These are phyloP conservation scores for Ochropacha duplaris DNA, from an alignment of 2,888 invertebrate genomes.

Conservation along the genomic window DNA sequence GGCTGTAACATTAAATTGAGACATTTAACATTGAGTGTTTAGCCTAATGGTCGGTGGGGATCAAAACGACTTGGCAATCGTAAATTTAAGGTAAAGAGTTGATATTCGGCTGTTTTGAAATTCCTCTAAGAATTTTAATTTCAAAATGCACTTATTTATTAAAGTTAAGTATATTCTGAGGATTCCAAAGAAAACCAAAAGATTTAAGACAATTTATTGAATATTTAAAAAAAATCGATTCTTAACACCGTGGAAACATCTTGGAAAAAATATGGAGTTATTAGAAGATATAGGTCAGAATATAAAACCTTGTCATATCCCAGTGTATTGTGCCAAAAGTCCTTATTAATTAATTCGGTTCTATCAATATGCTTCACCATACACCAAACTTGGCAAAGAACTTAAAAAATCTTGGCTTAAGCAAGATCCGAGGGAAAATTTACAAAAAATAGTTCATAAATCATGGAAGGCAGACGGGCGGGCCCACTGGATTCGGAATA, in stretches of 20 bases:
- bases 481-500: slow-evolving; percentile 53
- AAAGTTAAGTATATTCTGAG: too few species aligned
- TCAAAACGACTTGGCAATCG: slow-evolving; percentile 37
- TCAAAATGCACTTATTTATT: too few species aligned
- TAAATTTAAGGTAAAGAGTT: slow-evolving; percentile 10
- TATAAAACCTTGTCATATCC: too few species aligned
- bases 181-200: too few species aligned
- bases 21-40: slow-evolving; percentile 66
- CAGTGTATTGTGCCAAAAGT: slow-evolving; percentile 33
- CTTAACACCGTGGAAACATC: too few species aligned
- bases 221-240: too few species aligned
- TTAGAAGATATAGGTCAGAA: too few species aligned
- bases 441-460: slow-evolving; percentile 75
- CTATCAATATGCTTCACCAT: slow-evolving; percentile 74
- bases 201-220: too few species aligned
- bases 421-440: slow-evolving; percentile 52
- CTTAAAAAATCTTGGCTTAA: slow-evolving; percentile 55
- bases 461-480: slow-evolving; percentile 70
- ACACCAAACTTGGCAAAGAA: slow-evolving; percentile 59
- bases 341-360: slow-evolving; percentile 51
- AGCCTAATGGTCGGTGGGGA: slow-evolving; percentile 53
- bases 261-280: too few species aligned
- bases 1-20: slow-evolving; percentile 68
- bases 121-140: not conserved
- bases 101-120: too few species aligned